Evolutionary conservation across 2,888 invertebrate species (phyloP), one percentile per base, ranked within the genome.

Genomic region (Andrena minutula): DNA sequence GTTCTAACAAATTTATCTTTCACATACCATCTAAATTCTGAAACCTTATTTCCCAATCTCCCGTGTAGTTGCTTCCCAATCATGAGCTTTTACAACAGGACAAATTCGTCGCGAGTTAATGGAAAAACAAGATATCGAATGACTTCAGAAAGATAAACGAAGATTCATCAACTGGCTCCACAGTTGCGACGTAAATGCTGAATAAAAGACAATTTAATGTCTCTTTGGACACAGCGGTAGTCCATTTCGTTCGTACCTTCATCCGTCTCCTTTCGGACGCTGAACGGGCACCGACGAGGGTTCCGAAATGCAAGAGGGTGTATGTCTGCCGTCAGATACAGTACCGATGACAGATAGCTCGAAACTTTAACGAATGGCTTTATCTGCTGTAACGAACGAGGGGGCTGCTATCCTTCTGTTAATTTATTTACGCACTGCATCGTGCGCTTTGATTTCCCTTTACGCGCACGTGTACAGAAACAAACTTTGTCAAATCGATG

Each of bases 341-440:
- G 49, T 60, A 69, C 73, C 51, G 65, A 83, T 85, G 81, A 83
- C 66, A 58, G 41, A 79, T 83, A 75, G 79, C 61, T 53, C 30
- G 75, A 60, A 81, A 79, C 72, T 76, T 86, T 85, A 85, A 81
- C 81, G 68, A 75, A 79, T 74, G 78, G 68, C 72, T 86, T 86
- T 79, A 77, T 85, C 80, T 72, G 61, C 4, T 26, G 23, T 74
- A 79, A 83, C 60, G 70, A 79, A 73, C 61, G 70, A 72, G 63
- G 61, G 65, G 32, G n/a, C 47, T 32, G 2, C 30, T 53, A 28
- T 30, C 64, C 28, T 71, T 65, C 51, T 65, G 51, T 51, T 81
- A 64, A 83, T 85, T 76, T 73, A 64, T 73, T 73, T 64, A 35
- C 41, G n/a, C 41, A 20, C 16, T 20, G 41, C 53, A 12, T 30